phyloP scores from a whole-genome alignment of 2,888 invertebrate species.

The Antheraea assamensis region DNA sequence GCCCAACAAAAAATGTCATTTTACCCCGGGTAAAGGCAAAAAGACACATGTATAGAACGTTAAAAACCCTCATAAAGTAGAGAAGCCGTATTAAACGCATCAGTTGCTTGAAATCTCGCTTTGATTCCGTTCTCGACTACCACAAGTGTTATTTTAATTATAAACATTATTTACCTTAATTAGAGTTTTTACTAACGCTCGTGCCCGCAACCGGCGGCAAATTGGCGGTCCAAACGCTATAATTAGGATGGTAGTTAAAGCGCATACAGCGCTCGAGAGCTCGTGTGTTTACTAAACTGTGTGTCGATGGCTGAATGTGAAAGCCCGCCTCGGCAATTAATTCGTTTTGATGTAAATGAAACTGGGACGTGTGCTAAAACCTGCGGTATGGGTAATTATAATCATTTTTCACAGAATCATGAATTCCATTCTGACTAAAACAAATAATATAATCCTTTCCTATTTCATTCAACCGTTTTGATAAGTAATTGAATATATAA shows the following conservation, averaged over 20 bases:
- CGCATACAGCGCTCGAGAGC: slow-evolving; percentile 52
- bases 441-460: neutral
- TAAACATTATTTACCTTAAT: slow-evolving; percentile 81
- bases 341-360: slow-evolving; percentile 50
- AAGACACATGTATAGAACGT: slow-evolving; percentile 26
- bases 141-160: slow-evolving; percentile 79
- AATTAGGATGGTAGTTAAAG: slow-evolving; percentile 72
- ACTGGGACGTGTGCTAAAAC: slow-evolving; percentile 33
- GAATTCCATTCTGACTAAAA: neutral
- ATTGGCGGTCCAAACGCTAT: slow-evolving; percentile 63
- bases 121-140: slow-evolving; percentile 61
- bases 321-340: slow-evolving; percentile 56
- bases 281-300: slow-evolving; percentile 63
- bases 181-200: slow-evolving; percentile 70
- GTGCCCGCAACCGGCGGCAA: slow-evolving; percentile 63
- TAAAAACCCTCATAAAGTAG: slow-evolving; percentile 58
- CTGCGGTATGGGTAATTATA: slow-evolving; percentile 8
- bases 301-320: slow-evolving; percentile 54
- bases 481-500: neutral
- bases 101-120: slow-evolving; percentile 61
- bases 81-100: slow-evolving; percentile 66
- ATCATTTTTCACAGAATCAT: slow-evolving; percentile 10
- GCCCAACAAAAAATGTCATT: neutral
- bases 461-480: neutral
- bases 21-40: neutral